Evolutionary conservation across 2,113 vertebrate species (phyloP).

Genomic region (Chaenocephalus aceratus): DNA sequence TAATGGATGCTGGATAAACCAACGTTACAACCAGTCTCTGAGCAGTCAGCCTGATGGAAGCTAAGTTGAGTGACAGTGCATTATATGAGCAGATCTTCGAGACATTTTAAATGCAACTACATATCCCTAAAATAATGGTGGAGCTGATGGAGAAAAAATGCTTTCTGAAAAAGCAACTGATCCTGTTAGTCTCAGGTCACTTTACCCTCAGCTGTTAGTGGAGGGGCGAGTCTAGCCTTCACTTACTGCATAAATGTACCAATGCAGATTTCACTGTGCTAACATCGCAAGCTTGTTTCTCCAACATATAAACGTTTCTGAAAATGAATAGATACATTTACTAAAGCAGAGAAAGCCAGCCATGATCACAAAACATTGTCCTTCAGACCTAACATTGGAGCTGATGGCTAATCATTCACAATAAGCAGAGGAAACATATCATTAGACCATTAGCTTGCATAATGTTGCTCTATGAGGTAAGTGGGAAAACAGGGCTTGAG

Average conservation of each 20-base stretch:
- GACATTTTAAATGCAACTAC: not conserved
- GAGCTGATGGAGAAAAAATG: not conserved
- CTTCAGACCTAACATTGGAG: slow-evolving; percentile 17
- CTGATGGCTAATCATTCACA: slow-evolving; percentile 3
- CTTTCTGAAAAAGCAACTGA: not conserved
- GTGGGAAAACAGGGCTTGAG: slow-evolving; percentile 2
- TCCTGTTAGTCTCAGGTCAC: slow-evolving; percentile 5
- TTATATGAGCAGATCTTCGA: too few relatives aligned
- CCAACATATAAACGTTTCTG: not conserved
- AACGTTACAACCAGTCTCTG: too few relatives aligned
- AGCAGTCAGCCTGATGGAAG: too few relatives aligned
- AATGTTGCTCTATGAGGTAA: slow-evolving; percentile 21
- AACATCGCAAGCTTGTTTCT: not conserved
- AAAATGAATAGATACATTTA: not conserved
- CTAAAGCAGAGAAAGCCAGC: not conserved
- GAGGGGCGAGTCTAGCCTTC: not conserved
- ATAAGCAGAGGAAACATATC: slow-evolving; percentile 4
- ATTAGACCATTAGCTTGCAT: slow-evolving; percentile 26
- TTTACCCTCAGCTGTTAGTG: not conserved
- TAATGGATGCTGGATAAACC: too few relatives aligned
- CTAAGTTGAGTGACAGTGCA: too few relatives aligned
- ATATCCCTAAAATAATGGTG: not conserved
- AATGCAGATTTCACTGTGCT: slow-evolving; percentile 1
- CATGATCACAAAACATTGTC: not conserved
- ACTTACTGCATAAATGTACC: not conserved